Base-by-base conservation (phyloP, 2,888 invertebrate genomes). In the Helleia helle region DNA sequence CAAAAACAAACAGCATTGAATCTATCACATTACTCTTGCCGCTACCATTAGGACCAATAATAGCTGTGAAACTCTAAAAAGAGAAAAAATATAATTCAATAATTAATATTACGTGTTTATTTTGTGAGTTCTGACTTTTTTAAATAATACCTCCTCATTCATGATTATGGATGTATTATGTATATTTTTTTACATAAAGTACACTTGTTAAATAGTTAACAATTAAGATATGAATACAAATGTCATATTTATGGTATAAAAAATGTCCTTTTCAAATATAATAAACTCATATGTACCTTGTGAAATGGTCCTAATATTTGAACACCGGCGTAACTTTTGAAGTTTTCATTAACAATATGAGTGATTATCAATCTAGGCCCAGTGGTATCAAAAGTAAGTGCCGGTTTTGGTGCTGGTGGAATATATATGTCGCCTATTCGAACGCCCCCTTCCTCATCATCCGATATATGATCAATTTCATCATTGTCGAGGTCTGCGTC, bases 11-110 rank as follows among this genome's bases (percentile, higher is more conserved):
- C 49, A 99, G 84, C 93, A 99, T 95, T 0, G 99, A 96, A 76
- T 99, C 99, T 55, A 99, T 99, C 0, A 99, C 97, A 71, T 99
- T 99, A 56, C 97, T 97, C 70, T 99, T 99, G 0, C 99, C 99
- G 71, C 97, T 98, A 14, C 99, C 99, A 76, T 99, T 99, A 0
- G 99, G 99, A 0, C 99, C 99, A 51, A 99, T 93, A 41, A 99
- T 97, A 1, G 97, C 90, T 4, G 98, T 96, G 62, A 98, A 99
- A 65, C 95, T 94, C 93, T 97, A 77, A 81, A 86, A 72, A 4
- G 7, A 22, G 2, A 11, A 34, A 8, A 34, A 13, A 4, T 9
- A 3, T 3, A 6, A 17, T n/a, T 9, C 9, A n/a, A n/a, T 11
- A 17, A 8, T 5, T 18, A 18, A 18, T 18, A 18, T 18, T 5